phyloP scores from a whole-genome alignment of 2,797 vertebrate species.

The Microhierax caerulescens region DNA sequence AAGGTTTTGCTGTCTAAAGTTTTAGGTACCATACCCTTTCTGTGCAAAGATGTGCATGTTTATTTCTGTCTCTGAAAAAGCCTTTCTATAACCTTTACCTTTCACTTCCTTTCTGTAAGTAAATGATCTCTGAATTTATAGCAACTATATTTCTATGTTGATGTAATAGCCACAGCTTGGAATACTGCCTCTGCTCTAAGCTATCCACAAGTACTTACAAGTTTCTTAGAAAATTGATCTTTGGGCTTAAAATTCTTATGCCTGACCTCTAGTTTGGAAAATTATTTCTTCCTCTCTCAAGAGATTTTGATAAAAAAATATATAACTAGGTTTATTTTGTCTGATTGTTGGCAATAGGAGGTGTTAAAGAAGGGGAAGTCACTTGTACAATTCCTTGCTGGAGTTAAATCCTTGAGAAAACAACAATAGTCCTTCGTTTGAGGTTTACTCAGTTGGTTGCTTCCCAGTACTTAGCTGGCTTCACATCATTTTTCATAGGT shows the following conservation, averaged over 20 bases:
- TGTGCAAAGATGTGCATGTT: not conserved
- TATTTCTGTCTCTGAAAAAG: not conserved
- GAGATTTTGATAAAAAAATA: not conserved
- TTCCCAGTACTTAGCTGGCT: not conserved
- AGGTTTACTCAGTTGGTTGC: not conserved
- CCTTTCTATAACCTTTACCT: not conserved
- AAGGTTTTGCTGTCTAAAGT: not conserved
- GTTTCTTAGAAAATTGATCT: not conserved
- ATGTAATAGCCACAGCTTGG: not conserved
- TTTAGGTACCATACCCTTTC: not conserved
- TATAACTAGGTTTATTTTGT: conserved; percentile 17
- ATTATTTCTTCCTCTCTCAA: not conserved
- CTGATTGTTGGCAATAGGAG: not conserved
- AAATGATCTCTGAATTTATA: not conserved
- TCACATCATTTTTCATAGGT: not conserved
- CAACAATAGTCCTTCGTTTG: not conserved
- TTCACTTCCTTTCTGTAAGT: not conserved
- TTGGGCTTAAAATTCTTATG: not conserved
- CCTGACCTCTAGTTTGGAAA: not conserved
- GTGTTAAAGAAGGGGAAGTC: not conserved
- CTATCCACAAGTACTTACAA: not conserved
- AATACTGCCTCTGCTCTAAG: not conserved
- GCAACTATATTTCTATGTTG: not conserved
- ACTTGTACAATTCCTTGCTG: not conserved
- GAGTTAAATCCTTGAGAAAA: conserved; percentile 26